Evolutionary conservation across 2,797 vertebrate species (phyloP), one percentile per base, ranked within the genome.

Genomic region (Arctocebus calabarensis): DNA sequence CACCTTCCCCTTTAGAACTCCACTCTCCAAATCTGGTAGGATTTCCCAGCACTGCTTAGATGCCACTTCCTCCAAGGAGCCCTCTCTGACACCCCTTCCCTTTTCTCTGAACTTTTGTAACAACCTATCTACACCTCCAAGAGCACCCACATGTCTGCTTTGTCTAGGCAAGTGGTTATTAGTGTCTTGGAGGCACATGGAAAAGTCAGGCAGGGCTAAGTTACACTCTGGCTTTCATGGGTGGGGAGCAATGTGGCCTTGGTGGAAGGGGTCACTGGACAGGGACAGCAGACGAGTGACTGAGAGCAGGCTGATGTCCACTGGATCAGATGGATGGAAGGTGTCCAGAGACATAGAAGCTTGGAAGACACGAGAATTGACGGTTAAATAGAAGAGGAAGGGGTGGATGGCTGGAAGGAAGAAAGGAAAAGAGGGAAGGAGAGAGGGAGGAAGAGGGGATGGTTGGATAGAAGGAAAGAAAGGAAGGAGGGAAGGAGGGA

Each of bases 401-500:
- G 22, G 2, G 22, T 40, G 34, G 34, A 9, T 32, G 22, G 29
- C 4, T 55, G 45, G 75, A 29, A 59, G 32, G 27, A 45, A 1
- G 25, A 66, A 20, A 7, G 19, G 22, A 9, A 43, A 29, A 7
- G 4, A 11, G 25, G 5, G 4, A n/a, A 22, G 16, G 23, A 17
- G 20, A 3, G 5, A 0, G 1, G 48, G 2, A 48, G n/a, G 37
- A 11, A 29, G 57, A n/a, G 2, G 32, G 17, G 32, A 17, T 34
- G 1, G 78, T 1, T 73, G 17, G 40, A 40, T 10, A 3, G n/a
- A 8, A 25, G 12, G 25, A 7, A 61, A 3, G 13, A 4, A 14
- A 14, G 12, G 13, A 27, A 9, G 37, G 27, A 17, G 14, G 34
- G 48, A 14, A 16, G 20, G 7, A 5, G 2, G 12, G 29, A 0